These are phyloP conservation scores for Chlorocebus sabaeus DNA, from an alignment of 2,113 vertebrate genomes.

Conservation along the genomic window DNA sequence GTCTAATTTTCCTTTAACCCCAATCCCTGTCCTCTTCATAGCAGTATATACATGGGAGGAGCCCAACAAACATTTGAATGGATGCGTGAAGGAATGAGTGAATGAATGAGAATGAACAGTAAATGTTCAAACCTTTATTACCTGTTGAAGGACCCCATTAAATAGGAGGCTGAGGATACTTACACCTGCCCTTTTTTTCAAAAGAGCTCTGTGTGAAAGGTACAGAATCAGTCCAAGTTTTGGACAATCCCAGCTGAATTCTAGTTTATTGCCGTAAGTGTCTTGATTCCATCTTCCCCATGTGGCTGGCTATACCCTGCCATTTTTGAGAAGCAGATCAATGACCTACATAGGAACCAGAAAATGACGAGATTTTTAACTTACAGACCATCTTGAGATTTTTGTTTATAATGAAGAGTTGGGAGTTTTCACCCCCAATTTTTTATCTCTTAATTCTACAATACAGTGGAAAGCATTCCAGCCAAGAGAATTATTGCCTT, in stretches of 20 bases:
- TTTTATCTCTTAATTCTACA: background rate
- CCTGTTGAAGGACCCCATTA: background rate
- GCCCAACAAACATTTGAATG: background rate
- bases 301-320: background rate
- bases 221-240: background rate
- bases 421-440: background rate
- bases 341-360: background rate
- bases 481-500: conserved; percentile 73
- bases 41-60: background rate
- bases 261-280: background rate
- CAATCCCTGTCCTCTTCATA: background rate
- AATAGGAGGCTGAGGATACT: background rate
- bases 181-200: background rate
- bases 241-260: background rate
- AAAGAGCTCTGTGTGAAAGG: background rate
- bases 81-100: background rate
- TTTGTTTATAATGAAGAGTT: background rate
- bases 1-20: background rate
- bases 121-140: background rate
- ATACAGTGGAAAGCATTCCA: conserved; percentile 58
- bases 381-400: background rate
- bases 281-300: background rate
- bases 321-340: background rate
- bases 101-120: background rate
- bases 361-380: background rate